These are phyloP conservation scores for Haliclona indistincta DNA, from an alignment of 37 sponge, comb jelly and placozoan genomes.

Conservation along the genomic window DNA sequence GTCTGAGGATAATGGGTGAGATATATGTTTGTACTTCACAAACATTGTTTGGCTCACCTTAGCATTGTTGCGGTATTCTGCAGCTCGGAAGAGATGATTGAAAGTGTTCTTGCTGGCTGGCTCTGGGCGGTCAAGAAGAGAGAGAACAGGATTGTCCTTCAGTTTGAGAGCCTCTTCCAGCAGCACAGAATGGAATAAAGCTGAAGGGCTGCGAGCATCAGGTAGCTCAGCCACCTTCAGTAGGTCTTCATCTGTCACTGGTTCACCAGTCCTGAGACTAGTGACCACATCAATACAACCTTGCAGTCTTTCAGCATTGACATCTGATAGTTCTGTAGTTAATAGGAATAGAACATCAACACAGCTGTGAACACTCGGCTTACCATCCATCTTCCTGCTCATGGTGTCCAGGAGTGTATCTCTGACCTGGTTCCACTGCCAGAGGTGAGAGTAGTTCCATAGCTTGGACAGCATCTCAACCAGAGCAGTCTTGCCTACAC, in stretches of 20 bases:
- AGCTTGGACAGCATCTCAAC: slow-evolving; percentile 77
- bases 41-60: background rate
- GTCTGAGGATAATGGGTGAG: slow-evolving; percentile 8
- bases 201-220: slow-evolving; percentile 2
- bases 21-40: background rate
- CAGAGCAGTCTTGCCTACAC: slow-evolving; percentile 89
- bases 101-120: background rate
- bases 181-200: background rate
- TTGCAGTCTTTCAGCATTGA: background rate
- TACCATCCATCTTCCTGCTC: slow-evolving; percentile 30
- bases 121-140: background rate
- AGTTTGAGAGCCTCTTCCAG: background rate
- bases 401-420: slow-evolving; percentile 43
- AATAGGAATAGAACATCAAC: background rate
- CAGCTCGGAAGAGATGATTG: background rate
- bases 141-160: slow-evolving; percentile 3
- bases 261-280: background rate
- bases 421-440: slow-evolving; percentile 25
- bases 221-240: background rate
- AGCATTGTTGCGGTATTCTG: slow-evolving; percentile 13
- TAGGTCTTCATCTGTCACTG: background rate
- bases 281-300: background rate
- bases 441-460: slow-evolving; percentile 59
- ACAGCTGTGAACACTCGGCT: background rate
- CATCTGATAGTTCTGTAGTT: background rate